These are phyloP conservation scores for Rhea americana DNA, from an alignment of 2,113 vertebrate species.

Conservation along the genomic window DNA sequence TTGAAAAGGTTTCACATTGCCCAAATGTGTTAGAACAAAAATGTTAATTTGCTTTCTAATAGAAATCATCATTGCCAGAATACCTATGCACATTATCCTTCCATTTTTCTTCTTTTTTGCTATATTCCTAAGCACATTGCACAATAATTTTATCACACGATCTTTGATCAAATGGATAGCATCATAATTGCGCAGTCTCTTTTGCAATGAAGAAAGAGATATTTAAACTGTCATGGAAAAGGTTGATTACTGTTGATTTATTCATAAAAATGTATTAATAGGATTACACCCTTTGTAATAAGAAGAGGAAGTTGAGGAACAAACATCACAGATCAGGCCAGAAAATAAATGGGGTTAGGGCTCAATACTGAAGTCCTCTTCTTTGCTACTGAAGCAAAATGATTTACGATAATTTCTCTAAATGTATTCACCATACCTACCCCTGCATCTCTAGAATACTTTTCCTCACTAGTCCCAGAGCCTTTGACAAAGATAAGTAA, in stretches of 20 bases:
- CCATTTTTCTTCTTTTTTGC: background rate
- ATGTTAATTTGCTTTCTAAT: background rate
- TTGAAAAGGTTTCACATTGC: background rate
- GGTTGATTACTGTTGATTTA: background rate
- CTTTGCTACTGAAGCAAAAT: background rate
- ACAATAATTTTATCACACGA: background rate
- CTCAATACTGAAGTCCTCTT: background rate
- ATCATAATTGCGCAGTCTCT: background rate
- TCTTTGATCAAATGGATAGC: background rate
- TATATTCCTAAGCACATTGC: background rate
- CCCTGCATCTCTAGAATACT: background rate
- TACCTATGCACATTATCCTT: background rate
- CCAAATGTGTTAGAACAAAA: background rate
- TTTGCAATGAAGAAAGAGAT: background rate
- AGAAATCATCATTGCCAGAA: background rate
- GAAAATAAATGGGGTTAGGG: background rate
- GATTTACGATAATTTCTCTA: background rate
- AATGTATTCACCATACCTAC: background rate
- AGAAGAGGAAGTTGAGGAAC: background rate
- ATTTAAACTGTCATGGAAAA: background rate
- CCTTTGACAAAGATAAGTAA: background rate
- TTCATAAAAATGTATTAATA: background rate
- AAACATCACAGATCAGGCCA: background rate
- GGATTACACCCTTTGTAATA: background rate
- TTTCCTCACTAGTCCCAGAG: background rate